Percentiles rank a stretch among this genome's conserved stretches.
phyloP scores from a whole-genome alignment of 2,888 invertebrate genomes.

The Microdon myrmicae region DNA sequence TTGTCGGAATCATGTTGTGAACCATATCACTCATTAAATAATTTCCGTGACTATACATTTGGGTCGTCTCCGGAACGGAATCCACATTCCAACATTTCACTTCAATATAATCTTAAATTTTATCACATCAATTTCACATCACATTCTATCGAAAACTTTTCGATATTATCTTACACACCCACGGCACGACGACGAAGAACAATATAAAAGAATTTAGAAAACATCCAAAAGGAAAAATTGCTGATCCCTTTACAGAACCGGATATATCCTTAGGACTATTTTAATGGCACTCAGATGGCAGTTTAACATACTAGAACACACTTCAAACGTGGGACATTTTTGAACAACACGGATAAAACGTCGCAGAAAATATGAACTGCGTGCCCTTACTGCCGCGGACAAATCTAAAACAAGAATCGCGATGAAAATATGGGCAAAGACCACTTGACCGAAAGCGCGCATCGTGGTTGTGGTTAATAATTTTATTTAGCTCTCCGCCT shows the following conservation, averaged over 20 bases:
- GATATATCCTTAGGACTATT: too few relatives aligned
- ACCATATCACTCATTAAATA: slow-evolving; percentile 20
- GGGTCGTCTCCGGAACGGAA: too few relatives aligned
- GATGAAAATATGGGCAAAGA: slow-evolving; percentile 43
- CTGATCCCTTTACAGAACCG: too few relatives aligned
- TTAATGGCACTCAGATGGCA: too few relatives aligned
- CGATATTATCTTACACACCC: too few relatives aligned
- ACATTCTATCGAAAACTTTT: too few relatives aligned
- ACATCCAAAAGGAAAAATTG: too few relatives aligned
- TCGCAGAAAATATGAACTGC: slow-evolving; percentile 45
- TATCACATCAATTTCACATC: slow-evolving; percentile 6
- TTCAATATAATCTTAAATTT: too few relatives aligned
- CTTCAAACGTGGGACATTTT: too few relatives aligned
- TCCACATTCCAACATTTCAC: too few relatives aligned
- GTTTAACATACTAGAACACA: slow-evolving; percentile 31
- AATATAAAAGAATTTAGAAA: too few relatives aligned
- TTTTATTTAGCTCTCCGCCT: slow-evolving; percentile 48
- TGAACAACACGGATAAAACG: slow-evolving; percentile 27
- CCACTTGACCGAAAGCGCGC: slow-evolving; percentile 45
- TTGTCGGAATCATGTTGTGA: slow-evolving; percentile 62
- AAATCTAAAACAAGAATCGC: slow-evolving; percentile 37
- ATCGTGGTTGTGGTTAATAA: slow-evolving; percentile 43
- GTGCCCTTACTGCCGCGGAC: slow-evolving; percentile 47
- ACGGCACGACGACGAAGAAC: too few relatives aligned
- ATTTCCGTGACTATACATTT: slow-evolving; percentile 22